Conservation (phyloP, 2,113 vertebrate genomes). For the Brachypteracias leptosomus region DNA sequence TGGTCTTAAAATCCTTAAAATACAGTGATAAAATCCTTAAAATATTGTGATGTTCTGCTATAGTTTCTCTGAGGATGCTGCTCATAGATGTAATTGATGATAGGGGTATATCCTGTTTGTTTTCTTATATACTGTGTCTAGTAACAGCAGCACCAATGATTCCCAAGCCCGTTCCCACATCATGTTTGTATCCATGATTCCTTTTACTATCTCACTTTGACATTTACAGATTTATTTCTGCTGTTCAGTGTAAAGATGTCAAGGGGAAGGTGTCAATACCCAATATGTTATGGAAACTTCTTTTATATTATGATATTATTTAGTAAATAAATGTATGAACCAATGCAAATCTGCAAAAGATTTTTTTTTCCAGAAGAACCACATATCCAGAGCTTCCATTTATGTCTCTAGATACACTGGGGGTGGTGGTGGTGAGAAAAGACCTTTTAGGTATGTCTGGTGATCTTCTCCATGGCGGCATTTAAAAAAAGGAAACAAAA, state of each 20-base stretch:
- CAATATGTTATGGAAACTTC: rapidly evolving
- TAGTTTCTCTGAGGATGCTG: not conserved
- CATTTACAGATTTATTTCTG: not conserved
- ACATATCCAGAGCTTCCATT: not conserved
- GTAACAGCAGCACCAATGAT: not conserved
- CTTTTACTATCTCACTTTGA: not conserved
- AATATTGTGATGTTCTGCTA: not conserved
- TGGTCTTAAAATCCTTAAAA: not conserved
- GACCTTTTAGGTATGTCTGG: not conserved
- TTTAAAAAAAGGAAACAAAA: not conserved
- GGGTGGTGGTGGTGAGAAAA: not conserved
- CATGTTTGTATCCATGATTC: rapidly evolving
- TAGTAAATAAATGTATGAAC: not conserved
- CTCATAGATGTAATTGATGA: rapidly evolving
- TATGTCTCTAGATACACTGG: not conserved
- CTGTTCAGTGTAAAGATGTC: not conserved
- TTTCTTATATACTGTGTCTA: rapidly evolving
- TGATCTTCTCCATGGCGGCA: not conserved
- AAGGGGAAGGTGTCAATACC: not conserved
- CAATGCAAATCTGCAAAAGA: not conserved
- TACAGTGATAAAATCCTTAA: not conserved
- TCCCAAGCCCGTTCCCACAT: not conserved
- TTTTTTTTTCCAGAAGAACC: not conserved
- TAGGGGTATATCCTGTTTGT: not conserved
- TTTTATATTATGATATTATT: not conserved